phyloP scores from a whole-genome alignment of 1,140 invertebrate species.

The Dendroctonus ponderosae region DNA sequence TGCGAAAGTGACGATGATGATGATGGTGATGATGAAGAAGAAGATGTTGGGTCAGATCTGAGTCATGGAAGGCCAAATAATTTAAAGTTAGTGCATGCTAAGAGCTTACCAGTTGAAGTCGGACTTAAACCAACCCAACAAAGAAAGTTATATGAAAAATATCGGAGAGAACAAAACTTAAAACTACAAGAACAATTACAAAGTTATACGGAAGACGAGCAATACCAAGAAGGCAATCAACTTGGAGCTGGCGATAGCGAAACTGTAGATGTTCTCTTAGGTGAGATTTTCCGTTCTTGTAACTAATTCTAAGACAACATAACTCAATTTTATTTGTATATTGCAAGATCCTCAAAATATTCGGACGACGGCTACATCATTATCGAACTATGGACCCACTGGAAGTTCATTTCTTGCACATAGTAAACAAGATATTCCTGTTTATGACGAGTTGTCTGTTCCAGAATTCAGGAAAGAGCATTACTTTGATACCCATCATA shows the following conservation, averaged over 20 bases:
- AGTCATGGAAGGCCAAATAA: not conserved
- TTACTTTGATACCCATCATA: constrained; percentile 37
- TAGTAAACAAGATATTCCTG: constrained; percentile 8
- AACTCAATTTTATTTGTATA: not conserved
- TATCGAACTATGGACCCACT: not conserved
- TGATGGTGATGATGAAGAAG: not conserved
- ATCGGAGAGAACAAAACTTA: constrained; percentile 10
- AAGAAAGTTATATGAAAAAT: constrained; percentile 30
- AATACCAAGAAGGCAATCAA: constrained; percentile 1
- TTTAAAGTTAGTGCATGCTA: not conserved
- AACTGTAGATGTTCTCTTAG: constrained; percentile 13
- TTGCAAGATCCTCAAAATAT: not conserved
- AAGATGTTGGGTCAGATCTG: not conserved
- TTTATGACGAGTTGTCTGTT: constrained; percentile 7
- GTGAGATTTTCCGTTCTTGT: not conserved
- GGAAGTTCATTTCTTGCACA: not conserved
- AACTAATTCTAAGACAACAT: not conserved
- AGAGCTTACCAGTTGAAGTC: not conserved
- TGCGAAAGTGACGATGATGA: constrained; percentile 9
- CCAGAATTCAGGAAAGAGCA: constrained; percentile 31
- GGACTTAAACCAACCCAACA: constrained; percentile 18
- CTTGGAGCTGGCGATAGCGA: constrained; percentile 3
- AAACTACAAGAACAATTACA: constrained; percentile 2
- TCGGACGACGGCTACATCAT: not conserved
- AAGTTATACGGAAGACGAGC: not conserved